Evolutionary conservation across 2,888 invertebrate genomes (phyloP).

Genomic region (Asteroscopus sphinx): DNA sequence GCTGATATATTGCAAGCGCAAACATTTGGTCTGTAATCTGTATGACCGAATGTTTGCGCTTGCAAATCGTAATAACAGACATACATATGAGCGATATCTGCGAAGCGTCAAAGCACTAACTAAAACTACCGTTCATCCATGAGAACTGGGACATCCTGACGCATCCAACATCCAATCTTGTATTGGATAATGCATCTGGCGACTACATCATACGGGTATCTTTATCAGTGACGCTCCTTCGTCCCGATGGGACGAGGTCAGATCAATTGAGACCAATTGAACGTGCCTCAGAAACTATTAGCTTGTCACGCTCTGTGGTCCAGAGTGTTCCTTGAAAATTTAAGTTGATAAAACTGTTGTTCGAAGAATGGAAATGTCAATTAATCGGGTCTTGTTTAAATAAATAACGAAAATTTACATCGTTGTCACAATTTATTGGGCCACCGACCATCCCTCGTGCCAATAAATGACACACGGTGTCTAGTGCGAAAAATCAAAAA

Average conservation of each 20-base stretch:
- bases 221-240: constrained; percentile 46
- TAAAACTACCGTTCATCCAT: constrained; percentile 25
- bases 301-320: constrained; percentile 37
- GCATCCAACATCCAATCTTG: constrained; percentile 47
- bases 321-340: constrained; percentile 51
- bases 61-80: constrained; percentile 35
- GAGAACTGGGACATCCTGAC: constrained; percentile 49
- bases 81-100: constrained; percentile 11
- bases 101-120: constrained; percentile 20
- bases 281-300: constrained; percentile 65
- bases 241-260: constrained; percentile 72
- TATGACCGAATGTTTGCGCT: constrained; percentile 8
- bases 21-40: too few relatives aligned
- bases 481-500: too few relatives aligned
- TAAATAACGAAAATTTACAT: too few relatives aligned
- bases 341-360: constrained; percentile 32
- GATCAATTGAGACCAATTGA: constrained; percentile 83
- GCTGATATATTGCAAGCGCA: too few relatives aligned
- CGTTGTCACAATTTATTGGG: constrained; percentile 1
- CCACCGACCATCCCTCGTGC: constrained; percentile 6
- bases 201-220: constrained; percentile 57
- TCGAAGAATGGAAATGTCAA: too few relatives aligned
- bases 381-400: too few relatives aligned
- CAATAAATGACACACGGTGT: too few relatives aligned
- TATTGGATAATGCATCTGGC: constrained; percentile 53